phyloP scores from a whole-genome alignment of 2,113 vertebrate species.

The Protomyctophum bolini region DNA sequence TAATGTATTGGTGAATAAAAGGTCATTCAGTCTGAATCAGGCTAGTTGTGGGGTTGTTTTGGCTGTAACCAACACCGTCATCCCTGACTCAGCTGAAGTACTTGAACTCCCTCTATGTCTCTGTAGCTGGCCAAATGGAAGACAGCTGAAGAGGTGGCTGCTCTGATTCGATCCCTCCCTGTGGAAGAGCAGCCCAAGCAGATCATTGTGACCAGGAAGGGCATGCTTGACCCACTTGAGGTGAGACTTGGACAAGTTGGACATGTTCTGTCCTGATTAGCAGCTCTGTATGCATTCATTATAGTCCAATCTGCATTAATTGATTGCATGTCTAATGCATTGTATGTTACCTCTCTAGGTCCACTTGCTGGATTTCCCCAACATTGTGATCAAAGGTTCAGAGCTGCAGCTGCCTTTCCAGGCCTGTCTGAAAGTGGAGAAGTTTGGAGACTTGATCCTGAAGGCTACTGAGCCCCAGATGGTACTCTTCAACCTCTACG shows the following conservation, averaged over 20 bases:
- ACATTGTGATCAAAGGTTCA: constrained; percentile 98
- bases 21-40: no score
- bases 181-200: constrained; percentile 99
- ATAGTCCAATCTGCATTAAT: no score
- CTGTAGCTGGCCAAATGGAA: constrained; percentile 97
- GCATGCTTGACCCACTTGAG: constrained; percentile 98
- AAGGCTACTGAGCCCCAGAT: constrained; percentile 99
- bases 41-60: no score
- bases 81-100: background rate
- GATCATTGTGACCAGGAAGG: constrained; percentile 98
- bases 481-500: constrained; percentile 99
- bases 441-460: constrained; percentile 97
- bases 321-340: background rate
- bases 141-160: constrained; percentile 98
- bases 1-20: no score
- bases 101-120: constrained; percentile 3
- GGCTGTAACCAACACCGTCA: no score
- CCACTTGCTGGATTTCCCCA: constrained; percentile 98
- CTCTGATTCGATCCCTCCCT: constrained; percentile 94
- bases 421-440: constrained; percentile 98
- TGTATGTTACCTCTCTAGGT: constrained; percentile 78
- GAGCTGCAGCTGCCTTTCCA: constrained; percentile 98
- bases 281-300: background rate
- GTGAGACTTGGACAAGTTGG: constrained; percentile 62
- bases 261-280: background rate